Conservation (phyloP, 2,797 vertebrate species). For the Sebastes vulpes region DNA sequence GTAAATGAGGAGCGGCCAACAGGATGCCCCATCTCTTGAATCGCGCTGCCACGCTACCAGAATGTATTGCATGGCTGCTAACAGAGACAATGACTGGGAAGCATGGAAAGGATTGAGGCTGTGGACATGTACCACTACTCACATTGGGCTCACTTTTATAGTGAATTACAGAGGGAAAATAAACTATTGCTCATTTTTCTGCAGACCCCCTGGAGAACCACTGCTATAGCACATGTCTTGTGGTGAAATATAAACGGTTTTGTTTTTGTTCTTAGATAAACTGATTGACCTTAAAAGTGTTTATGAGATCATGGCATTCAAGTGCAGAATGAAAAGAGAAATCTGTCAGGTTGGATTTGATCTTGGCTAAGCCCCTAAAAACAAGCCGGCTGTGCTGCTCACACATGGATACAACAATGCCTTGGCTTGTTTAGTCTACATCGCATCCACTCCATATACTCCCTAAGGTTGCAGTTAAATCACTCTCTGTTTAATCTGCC, state of each 20-base stretch:
- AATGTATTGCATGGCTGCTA: too few species aligned
- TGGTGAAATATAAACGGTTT: background rate
- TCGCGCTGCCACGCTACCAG: too few species aligned
- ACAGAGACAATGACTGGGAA: too few species aligned
- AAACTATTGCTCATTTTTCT: too few species aligned
- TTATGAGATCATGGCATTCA: background rate
- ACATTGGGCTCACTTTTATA: too few species aligned
- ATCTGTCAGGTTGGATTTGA: background rate
- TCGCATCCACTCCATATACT: background rate
- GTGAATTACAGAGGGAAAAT: too few species aligned
- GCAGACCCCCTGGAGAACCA: too few species aligned
- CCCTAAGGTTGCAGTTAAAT: slow-evolving; percentile 3
- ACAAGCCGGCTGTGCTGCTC: background rate
- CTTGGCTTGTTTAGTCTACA: slow-evolving; percentile 2
- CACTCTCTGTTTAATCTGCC: background rate
- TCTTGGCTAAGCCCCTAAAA: slow-evolving; percentile 3
- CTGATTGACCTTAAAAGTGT: background rate
- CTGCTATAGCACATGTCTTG: background rate
- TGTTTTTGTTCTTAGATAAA: background rate
- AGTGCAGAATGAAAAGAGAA: background rate
- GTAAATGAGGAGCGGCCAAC: too few species aligned
- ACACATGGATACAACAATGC: slow-evolving; percentile 1
- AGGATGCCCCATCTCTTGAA: too few species aligned
- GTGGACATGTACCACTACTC: too few species aligned
- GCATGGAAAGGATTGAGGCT: too few species aligned